These are phyloP conservation scores for Tipula vernalis DNA, from an alignment of 2,888 invertebrate genomes.

Conservation along the genomic window DNA sequence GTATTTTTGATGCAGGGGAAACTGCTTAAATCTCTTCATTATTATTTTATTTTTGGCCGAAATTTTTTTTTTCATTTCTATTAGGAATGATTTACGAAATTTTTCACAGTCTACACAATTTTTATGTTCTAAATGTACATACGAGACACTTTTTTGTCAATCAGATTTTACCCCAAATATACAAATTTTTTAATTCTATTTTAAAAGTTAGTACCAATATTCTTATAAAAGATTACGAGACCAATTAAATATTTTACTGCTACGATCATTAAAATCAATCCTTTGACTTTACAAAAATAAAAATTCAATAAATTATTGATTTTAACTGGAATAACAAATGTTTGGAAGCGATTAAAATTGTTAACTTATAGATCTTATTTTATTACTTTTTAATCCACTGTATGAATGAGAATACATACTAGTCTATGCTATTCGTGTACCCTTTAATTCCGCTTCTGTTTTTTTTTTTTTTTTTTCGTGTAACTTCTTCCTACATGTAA, in stretches of 20 bases:
- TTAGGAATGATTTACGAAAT: no score
- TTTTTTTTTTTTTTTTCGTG: neutral
- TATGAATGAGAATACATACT: neutral
- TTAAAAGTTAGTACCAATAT: no score
- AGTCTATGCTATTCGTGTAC: neutral
- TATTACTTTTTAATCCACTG: neutral
- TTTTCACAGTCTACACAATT: no score
- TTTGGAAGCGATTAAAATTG: neutral
- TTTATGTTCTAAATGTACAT: no score
- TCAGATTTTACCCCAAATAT: no score
- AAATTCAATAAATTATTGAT: neutral
- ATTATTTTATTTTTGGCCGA: no score
- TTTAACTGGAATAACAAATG: neutral
- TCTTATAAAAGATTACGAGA: neutral
- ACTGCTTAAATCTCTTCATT: no score
- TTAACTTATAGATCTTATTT: neutral
- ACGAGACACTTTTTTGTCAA: no score
- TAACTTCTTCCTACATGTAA: neutral
- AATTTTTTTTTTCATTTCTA: no score
- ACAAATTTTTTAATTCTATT: no score
- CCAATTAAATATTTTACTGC: neutral
- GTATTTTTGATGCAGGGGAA: no score
- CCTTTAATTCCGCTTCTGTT: neutral
- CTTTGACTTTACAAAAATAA: neutral
- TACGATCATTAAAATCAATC: neutral